Evolutionary conservation across 2,888 invertebrate genomes (phyloP), one percentile per base, ranked within the genome.

Genomic region (Tipula lateralis): DNA sequence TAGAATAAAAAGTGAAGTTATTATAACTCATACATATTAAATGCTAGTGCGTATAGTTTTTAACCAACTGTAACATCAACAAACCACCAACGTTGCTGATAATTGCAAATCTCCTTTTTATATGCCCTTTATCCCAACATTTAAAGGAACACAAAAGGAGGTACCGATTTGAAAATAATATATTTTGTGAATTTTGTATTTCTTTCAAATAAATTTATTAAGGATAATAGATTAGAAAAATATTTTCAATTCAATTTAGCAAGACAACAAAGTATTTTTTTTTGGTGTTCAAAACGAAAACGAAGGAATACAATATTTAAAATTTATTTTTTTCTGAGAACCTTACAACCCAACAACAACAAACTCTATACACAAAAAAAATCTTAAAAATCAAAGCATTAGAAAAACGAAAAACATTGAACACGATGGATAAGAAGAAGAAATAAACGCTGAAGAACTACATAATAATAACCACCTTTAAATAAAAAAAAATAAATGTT

Each of bases 401-500:
- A 66, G 24, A 66, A 66, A 66, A 66, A 24, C 24, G 66, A 66
- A 66, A 66, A 66, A 66, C 66, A 66, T 66, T 66, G 66, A 66
- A 66, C 66, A 66, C 16, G 13, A 39, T 12, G 36, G 0, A n/a
- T 19, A 66, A 24, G 66, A 66, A 66, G 24, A 66, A 66, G 19
- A 66, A 66, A 24, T 66, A 24, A 66, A 66, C 24, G 9, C 9
- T 66, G 66, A 66, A 66, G 66, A 66, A 66, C 66, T 66, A 66
- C 66, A 66, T 66, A 66, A 66, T 66, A 66, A 66, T 66, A 66
- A 66, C 66, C 66, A 66, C 66, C 66, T 66, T 66, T 66, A 66
- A 66, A 66, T 24, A 66, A 24, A 66, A 66, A 24, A n/a, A 66
- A 66, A 24, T 24, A 66, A 44, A 44, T 44, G 66, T 66, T 66